Conservation (phyloP, 1,140 invertebrate species). For the Papilio machaon region DNA sequence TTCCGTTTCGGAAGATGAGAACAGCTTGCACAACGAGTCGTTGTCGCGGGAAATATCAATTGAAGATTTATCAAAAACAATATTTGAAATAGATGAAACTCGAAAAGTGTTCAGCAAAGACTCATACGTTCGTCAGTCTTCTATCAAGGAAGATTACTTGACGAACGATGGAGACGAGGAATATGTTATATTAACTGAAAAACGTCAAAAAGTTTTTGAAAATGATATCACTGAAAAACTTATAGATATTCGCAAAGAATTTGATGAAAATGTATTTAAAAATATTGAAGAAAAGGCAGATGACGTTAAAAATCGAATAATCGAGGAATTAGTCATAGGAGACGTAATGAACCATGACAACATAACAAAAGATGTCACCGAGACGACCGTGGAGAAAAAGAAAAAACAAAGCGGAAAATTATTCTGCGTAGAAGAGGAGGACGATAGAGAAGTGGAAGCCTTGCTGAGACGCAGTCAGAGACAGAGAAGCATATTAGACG, state of each 20-base stretch:
- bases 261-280: slow-evolving; percentile 67
- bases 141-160: slow-evolving; percentile 79
- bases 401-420: slow-evolving; percentile 60
- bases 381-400: slow-evolving; percentile 70
- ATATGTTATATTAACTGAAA: slow-evolving; percentile 72
- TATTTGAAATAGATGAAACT: slow-evolving; percentile 77
- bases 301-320: slow-evolving; percentile 70
- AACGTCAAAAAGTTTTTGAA: slow-evolving; percentile 77
- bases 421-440: slow-evolving; percentile 77
- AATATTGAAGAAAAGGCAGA: slow-evolving; percentile 64
- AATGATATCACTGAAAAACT: slow-evolving; percentile 83
- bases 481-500: slow-evolving; percentile 86
- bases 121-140: slow-evolving; percentile 76
- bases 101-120: slow-evolving; percentile 79
- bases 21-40: slow-evolving; percentile 80
- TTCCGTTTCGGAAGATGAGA: slow-evolving; percentile 86
- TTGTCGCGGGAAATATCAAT: slow-evolving; percentile 83
- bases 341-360: slow-evolving; percentile 62
- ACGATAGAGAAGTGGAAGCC: slow-evolving; percentile 84
- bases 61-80: slow-evolving; percentile 81
- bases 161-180: slow-evolving; percentile 73
- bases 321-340: slow-evolving; percentile 72
- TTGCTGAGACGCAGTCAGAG: slow-evolving; percentile 85
- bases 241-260: slow-evolving; percentile 73
- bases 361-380: slow-evolving; percentile 70